Conservation (phyloP, 2,797 vertebrate genomes). For the Falco berigora region DNA sequence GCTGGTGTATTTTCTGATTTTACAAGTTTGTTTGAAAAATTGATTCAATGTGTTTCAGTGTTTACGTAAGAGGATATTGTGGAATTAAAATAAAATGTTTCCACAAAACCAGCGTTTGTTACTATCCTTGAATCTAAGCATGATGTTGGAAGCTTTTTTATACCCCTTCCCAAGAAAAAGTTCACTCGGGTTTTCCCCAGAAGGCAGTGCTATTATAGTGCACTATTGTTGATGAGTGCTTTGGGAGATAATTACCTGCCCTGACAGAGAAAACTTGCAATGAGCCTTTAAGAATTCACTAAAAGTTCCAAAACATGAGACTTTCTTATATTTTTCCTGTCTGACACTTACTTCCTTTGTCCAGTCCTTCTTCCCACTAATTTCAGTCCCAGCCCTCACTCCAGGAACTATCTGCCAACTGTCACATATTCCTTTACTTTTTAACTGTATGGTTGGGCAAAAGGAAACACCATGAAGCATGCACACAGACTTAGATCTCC, state of each 20-base stretch:
- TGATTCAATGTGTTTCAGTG: constrained; percentile 63
- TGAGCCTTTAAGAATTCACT: background rate
- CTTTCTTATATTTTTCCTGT: background rate
- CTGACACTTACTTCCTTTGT: background rate
- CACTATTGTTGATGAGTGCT: background rate
- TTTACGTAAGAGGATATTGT: constrained; percentile 56
- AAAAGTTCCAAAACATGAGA: background rate
- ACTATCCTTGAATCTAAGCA: background rate
- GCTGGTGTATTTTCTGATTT: constrained; percentile 62
- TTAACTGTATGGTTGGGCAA: background rate
- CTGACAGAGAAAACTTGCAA: background rate
- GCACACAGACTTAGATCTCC: background rate
- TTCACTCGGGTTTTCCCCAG: background rate
- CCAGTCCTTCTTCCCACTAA: background rate
- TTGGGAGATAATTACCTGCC: background rate
- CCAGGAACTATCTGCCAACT: background rate
- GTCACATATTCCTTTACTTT: background rate
- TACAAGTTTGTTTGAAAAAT: constrained; percentile 66
- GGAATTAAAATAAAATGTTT: constrained; percentile 56
- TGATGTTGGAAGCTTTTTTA: background rate
- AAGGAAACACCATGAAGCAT: background rate
- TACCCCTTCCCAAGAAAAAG: background rate
- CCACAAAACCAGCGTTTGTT: background rate
- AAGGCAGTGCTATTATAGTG: background rate
- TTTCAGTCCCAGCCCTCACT: background rate